phyloP scores from a whole-genome alignment of 2,113 vertebrate genomes.

The Pardalotus punctatus region DNA sequence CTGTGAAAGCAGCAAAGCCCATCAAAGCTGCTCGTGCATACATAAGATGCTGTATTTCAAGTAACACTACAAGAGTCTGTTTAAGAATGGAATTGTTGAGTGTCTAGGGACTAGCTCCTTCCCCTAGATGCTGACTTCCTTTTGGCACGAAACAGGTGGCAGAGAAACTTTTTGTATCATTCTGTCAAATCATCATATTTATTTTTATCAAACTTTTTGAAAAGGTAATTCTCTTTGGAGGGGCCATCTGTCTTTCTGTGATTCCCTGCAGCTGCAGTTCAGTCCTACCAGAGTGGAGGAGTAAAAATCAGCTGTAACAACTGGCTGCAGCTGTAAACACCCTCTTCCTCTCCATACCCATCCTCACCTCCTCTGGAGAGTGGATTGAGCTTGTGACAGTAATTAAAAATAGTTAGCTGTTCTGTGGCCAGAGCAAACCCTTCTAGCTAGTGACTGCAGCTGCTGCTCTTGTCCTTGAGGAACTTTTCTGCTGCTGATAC shows the following conservation, averaged over 20 bases:
- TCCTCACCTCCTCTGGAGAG: neutral
- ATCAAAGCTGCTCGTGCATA: neutral
- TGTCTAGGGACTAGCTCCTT: neutral
- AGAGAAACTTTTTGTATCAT: neutral
- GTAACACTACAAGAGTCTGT: neutral
- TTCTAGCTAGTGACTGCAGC: neutral
- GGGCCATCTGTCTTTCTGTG: neutral
- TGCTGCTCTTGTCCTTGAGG: neutral
- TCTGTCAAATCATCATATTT: neutral
- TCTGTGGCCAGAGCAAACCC: neutral
- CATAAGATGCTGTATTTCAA: neutral
- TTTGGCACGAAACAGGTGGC: neutral
- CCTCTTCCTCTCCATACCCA: neutral
- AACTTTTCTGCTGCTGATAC: neutral
- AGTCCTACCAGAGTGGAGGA: neutral
- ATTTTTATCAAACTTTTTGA: neutral
- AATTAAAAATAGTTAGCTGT: neutral
- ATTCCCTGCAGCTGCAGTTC: conserved; percentile 4
- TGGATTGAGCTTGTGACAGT: neutral
- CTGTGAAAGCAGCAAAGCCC: neutral
- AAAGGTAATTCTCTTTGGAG: neutral
- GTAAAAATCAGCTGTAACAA: neutral
- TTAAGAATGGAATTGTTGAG: neutral
- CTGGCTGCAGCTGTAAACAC: neutral
- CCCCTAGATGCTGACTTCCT: neutral